Evolutionary conservation across 1,140 invertebrate genomes (phyloP).

Genomic region (Halesus radiatus): DNA sequence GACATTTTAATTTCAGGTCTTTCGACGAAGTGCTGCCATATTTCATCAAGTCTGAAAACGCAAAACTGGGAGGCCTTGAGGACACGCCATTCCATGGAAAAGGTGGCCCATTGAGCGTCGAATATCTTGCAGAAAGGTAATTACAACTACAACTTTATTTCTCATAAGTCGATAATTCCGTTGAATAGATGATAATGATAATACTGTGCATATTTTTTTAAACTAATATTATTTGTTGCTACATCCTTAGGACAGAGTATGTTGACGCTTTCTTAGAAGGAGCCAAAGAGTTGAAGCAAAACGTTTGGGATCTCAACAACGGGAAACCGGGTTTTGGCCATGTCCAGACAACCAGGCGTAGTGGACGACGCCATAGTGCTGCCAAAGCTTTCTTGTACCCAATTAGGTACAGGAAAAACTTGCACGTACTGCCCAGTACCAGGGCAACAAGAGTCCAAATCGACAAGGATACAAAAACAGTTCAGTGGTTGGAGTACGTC

Average conservation of each 20-base stretch:
- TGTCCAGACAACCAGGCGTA: conserved; percentile 76
- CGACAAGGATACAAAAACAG: conserved; percentile 71
- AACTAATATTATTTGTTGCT: no score
- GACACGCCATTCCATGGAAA: conserved; percentile 72
- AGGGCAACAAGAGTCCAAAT: conserved; percentile 77
- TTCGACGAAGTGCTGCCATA: conserved; percentile 81
- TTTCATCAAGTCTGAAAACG: conserved; percentile 74
- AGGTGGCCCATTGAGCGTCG: conserved; percentile 70
- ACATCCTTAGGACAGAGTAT: conserved; percentile 65
- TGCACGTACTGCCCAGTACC: conserved; percentile 73
- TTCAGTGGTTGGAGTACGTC: conserved; percentile 76
- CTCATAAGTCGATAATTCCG: no score
- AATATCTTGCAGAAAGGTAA: conserved; percentile 71
- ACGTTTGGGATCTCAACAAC: conserved; percentile 76
- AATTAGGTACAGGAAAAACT: conserved; percentile 73
- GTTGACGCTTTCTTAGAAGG: conserved; percentile 76
- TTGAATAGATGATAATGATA: no score
- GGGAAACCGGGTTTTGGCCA: conserved; percentile 74
- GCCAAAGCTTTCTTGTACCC: conserved; percentile 74
- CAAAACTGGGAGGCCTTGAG: conserved; percentile 67
- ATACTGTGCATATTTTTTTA: no score
- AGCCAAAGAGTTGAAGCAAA: conserved; percentile 72
- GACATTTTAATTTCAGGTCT: conserved; percentile 66
- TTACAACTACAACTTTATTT: no score
- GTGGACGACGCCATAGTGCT: conserved; percentile 68